Evolutionary conservation across 2,113 vertebrate species (phyloP), one percentile per base, ranked within the genome.

Genomic region (Terrapene triunguis): DNA sequence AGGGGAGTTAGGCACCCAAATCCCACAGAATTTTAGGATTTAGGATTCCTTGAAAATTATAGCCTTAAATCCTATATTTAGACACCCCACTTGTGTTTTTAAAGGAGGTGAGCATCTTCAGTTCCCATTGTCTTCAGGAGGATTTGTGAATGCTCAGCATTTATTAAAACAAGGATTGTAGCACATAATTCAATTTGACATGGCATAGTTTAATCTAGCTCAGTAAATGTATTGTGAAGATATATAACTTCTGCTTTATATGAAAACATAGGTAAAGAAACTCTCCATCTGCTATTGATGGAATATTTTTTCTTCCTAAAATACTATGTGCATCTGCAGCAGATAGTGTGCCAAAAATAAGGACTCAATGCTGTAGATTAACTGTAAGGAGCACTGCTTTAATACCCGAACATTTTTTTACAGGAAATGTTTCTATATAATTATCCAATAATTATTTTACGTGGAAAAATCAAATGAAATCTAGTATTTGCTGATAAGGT

Each of bases 251-350:
- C 59, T 90, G 55, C 55, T 81, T 83, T 96, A 85, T 81, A 91
- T 29, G 51, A 38, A 93, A 91, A 72, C 48, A 38, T 38, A 84
- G 79, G 84, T 90, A 92, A 94, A 95, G 82, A 92, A 96, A 92
- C 19, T 9, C 51, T 93, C 85, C 72, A 92, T 83, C 86, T 92
- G 89, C 76, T 87, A 82, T 76, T 83, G 72, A 78, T 82, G 81
- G n/a, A 94, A 85, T 89, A 16, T 92, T 84, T 93, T 92, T n/a
- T 93, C n/a, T 93, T 84, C 87, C 92, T 80, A 83, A 92, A 94
- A 88, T 69, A 94, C n/a, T 44, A 80, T 16, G 42, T 16, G 50
- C 32, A 83, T 57, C 51, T 65, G 50, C 6, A 84, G 88, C 81
- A 95, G 88, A 54, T 2, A 5, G 24, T 44, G 88, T 53, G 72